These are phyloP conservation scores for Pteropus rufus DNA, from an alignment of 2,797 vertebrate species.

Conservation along the genomic window DNA sequence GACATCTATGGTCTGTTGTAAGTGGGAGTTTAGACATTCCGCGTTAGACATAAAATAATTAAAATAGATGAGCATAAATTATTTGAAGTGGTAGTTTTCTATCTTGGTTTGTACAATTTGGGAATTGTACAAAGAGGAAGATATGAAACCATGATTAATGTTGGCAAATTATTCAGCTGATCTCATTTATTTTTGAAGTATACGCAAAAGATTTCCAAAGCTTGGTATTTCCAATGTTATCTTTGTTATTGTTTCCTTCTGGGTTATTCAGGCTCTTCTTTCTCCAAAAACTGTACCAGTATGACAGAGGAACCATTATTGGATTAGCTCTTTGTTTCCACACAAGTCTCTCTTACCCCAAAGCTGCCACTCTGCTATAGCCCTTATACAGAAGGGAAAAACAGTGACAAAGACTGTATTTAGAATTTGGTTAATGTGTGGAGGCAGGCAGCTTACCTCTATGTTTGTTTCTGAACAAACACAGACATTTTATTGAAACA, in stretches of 20 bases:
- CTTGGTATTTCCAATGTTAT: neutral
- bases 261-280: neutral
- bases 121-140: neutral
- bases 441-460: neutral
- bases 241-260: neutral
- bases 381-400: neutral
- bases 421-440: neutral
- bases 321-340: neutral
- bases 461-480: neutral
- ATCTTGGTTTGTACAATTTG: neutral
- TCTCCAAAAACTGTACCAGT: neutral
- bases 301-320: neutral
- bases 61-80: neutral
- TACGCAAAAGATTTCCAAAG: neutral
- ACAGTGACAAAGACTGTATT: neutral
- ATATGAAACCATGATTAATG: neutral
- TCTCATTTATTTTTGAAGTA: neutral
- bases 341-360: neutral
- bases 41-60: neutral
- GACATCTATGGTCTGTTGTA: neutral
- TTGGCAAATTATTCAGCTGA: neutral
- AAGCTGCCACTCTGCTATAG: neutral
- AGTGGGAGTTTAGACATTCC: neutral
- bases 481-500: neutral
- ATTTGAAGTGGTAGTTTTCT: neutral